phyloP scores from a whole-genome alignment of 2,888 invertebrate species.

The Volucella zonaria region DNA sequence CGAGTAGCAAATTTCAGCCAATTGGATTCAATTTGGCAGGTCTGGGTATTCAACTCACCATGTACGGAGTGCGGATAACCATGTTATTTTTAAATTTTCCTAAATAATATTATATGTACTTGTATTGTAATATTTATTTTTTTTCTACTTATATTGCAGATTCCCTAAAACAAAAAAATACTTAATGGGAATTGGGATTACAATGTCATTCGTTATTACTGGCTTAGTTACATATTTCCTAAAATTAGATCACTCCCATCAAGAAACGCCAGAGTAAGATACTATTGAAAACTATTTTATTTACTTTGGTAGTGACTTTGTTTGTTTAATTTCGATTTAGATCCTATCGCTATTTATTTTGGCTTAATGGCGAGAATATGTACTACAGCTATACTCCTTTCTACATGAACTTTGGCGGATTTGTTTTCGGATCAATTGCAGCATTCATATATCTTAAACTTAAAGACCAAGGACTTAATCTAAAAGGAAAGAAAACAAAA shows the following conservation, averaged over 20 bases:
- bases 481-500: slow-evolving; percentile 71
- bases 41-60: no score
- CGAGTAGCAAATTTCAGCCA: no score
- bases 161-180: slow-evolving; percentile 69
- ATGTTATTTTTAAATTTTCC: no score
- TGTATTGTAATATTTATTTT: no score
- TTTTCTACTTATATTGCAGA: slow-evolving; percentile 50
- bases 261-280: no score
- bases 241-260: background rate
- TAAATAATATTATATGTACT: no score
- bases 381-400: slow-evolving; percentile 78
- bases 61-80: no score
- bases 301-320: no score
- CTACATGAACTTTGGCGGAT: slow-evolving; percentile 80
- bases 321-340: background rate
- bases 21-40: no score
- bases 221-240: slow-evolving; percentile 76
- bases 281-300: no score
- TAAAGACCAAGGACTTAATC: slow-evolving; percentile 48
- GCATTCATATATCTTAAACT: slow-evolving; percentile 76
- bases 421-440: slow-evolving; percentile 77
- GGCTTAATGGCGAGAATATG: slow-evolving; percentile 77
- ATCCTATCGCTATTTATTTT: slow-evolving; percentile 78
- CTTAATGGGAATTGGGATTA: slow-evolving; percentile 62
- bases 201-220: slow-evolving; percentile 75